phyloP scores from a whole-genome alignment of 2,113 vertebrate genomes.

The Oncorhynchus tshawytscha region DNA sequence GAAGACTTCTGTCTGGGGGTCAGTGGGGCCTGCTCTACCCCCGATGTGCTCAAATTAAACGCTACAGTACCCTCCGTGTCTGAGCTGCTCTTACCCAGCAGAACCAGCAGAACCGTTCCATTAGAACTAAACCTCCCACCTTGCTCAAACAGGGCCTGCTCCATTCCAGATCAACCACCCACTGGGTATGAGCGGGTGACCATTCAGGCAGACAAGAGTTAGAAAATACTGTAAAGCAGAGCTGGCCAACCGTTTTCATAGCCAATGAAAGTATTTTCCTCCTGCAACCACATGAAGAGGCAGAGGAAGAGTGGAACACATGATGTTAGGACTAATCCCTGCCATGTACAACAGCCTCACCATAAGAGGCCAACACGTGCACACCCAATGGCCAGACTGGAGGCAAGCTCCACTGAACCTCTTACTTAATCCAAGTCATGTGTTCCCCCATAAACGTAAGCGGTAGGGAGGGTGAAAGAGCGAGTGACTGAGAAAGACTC shows the following conservation, averaged over 20 bases:
- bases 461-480: background rate
- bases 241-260: slow-evolving; percentile 26
- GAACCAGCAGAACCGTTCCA: slow-evolving; percentile 14
- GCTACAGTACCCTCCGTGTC: slow-evolving; percentile 8
- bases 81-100: slow-evolving; percentile 18
- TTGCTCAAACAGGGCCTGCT: background rate
- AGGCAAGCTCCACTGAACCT: no score
- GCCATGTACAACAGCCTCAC: slow-evolving; percentile 56
- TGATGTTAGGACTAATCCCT: slow-evolving; percentile 51
- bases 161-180: no score
- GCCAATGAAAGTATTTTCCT: slow-evolving; percentile 48
- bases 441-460: background rate
- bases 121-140: slow-evolving; percentile 35
- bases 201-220: slow-evolving; percentile 12
- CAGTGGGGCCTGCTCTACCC: slow-evolving; percentile 16
- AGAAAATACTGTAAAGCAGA: slow-evolving; percentile 14
- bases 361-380: slow-evolving; percentile 38
- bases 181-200: background rate
- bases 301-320: slow-evolving; percentile 45
- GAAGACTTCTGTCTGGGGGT: background rate
- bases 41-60: slow-evolving; percentile 4
- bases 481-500: background rate
- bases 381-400: background rate
- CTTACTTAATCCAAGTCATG: background rate
- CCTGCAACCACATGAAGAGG: slow-evolving; percentile 52